Evolutionary conservation across 2,113 vertebrate genomes (phyloP), one percentile per base, ranked within the genome.

Genomic region (Istiophorus platypterus): DNA sequence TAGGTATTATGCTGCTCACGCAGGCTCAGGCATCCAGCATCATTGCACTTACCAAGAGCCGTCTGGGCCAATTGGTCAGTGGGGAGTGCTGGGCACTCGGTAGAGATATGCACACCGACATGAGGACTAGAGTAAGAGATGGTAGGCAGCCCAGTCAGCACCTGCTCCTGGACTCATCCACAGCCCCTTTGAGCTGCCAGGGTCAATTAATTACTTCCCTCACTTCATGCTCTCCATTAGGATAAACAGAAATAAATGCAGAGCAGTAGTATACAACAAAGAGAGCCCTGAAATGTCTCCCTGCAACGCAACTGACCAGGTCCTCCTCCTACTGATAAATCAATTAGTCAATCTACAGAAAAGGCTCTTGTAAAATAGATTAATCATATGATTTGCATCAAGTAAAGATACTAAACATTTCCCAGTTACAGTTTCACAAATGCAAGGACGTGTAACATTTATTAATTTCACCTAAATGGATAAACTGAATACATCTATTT

Each of bases 41-140:
- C 93, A 88, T 85, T 90, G 91, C 93, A 90, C 94, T 94, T 92
- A 94, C 85, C 90, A 92, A 92, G 76, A 92, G 84, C 90, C 79
- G 86, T 94, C 94, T 93, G 88, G 95, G 95, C 88, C 96, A 95
- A 95, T 95, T 92, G 93, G 94, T 95, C 94, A 89, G 58, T 18
- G 63, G 88, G 83, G 84, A 89, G 74, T 24, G 66, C n/a, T 20
- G 73, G 94, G 93, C 91, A 70, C 85, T 80, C 47, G n/a, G 85
- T 26, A 20, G 59, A 72, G 79, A 89, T 81, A 78, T 63, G 72
- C 80, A 76, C 66, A 29, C 74, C 22, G 61, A 84, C 78, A 75
- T 34, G 75, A 89, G 76, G 66, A 76, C 54, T 17, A 39, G 70
- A 42, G 63, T 45, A 71, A 37, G 81, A 71, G 77, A 85, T 0